Conservation (phyloP, 2,113 vertebrate genomes). For the Hassar affinis region DNA sequence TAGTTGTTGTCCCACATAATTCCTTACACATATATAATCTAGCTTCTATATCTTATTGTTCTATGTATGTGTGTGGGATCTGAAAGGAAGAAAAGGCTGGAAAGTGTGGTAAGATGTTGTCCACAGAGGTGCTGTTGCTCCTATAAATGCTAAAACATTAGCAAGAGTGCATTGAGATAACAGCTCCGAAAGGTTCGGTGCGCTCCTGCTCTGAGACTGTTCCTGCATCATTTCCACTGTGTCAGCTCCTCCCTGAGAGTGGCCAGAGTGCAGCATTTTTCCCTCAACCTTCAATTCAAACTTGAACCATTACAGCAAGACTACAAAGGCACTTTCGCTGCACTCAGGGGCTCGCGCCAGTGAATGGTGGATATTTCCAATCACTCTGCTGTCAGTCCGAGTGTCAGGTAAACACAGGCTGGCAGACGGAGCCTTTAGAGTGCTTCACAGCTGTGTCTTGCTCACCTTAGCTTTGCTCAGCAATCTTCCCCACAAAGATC, state of each 20-base stretch:
- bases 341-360: conserved; percentile 77
- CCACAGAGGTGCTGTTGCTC: conserved; percentile 33
- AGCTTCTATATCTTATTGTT: conserved; percentile 10
- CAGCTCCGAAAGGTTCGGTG: conserved; percentile 67
- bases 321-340: conserved; percentile 83
- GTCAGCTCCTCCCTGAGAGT: conserved; percentile 76
- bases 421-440: conserved; percentile 78
- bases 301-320: conserved; percentile 82
- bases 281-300: conserved; percentile 83
- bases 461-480: conserved; percentile 69
- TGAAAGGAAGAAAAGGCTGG: not conserved
- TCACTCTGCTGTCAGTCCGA: conserved; percentile 82
- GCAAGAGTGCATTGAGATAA: conserved; percentile 72
- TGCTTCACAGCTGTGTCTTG: conserved; percentile 69
- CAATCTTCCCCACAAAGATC: conserved; percentile 72
- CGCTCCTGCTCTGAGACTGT: conserved; percentile 68
- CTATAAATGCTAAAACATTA: conserved; percentile 60
- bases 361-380: conserved; percentile 84
- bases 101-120: conserved; percentile 35
- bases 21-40: not conserved
- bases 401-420: conserved; percentile 83
- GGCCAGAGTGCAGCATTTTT: conserved; percentile 77
- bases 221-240: conserved; percentile 77
- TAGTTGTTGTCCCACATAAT: not conserved
- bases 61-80: not conserved